Base-by-base conservation (phyloP, 2,113 vertebrate species). In the Aegithalos caudatus region DNA sequence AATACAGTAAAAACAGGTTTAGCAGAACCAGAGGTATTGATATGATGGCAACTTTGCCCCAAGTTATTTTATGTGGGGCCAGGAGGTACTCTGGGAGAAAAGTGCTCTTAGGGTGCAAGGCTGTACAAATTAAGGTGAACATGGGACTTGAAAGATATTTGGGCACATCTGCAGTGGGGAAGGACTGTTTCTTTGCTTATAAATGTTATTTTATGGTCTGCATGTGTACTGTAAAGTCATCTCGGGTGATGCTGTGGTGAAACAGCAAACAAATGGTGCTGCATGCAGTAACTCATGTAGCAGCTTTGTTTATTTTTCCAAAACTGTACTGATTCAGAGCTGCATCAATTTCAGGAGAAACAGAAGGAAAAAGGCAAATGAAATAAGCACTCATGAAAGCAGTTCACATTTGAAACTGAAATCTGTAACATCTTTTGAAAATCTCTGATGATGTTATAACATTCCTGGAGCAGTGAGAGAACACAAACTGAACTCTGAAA, bases 381-480 rank as follows among this genome's bases (percentile, higher is more conserved):
- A 86, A 88, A 80, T 35, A 71, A 96, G 71, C 16, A 35, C 11
- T 71, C 9, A 0, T 18, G 19, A 94, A 92, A 90, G 76, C 20
- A 40, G 51, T 9, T 83, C 67, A 12, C 5, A 6, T 64, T 51
- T 66, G 90, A 97, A 96, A 93, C 56, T 18, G 60, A 95, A 92
- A 93, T 81, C 45, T 28, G 67, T 81, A 95, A 88, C 40, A 83
- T 92, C 69, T 69, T 94, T 85, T 81, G 94, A 88, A 92, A 94
- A 54, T 73, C 66, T 91, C 58, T 85, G 72, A 80, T 12, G n/a
- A 38, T 31, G 38, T 58, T 83, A 24, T 2, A 83, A 73, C 54
- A 42, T 58, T 64, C 70, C 66, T 90, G 24, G 51, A 80, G 37
- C 23, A 20, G 45, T 19, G 38, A 38, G 23, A 86, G 50, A 91